phyloP scores from a whole-genome alignment of 2,113 vertebrate species.

The Blennius ocellaris region DNA sequence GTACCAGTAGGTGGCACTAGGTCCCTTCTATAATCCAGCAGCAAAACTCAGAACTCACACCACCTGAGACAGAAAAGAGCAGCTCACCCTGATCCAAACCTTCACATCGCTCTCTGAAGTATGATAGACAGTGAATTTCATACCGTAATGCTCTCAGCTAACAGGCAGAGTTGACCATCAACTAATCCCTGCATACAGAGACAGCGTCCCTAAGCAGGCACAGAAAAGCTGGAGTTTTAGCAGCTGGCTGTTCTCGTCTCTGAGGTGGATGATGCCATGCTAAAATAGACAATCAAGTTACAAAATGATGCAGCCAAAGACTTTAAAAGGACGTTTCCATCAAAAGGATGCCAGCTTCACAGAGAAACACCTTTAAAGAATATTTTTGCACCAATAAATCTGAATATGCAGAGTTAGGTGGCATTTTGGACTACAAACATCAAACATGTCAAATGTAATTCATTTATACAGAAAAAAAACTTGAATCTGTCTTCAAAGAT shows the following conservation, averaged over 20 bases:
- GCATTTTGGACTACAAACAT: background rate
- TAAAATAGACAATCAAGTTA: conserved; percentile 4
- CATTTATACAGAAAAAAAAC: too few species aligned
- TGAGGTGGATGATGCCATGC: background rate
- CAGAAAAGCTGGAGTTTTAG: background rate
- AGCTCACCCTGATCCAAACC: background rate
- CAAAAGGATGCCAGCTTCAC: background rate
- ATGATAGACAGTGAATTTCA: background rate
- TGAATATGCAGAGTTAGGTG: background rate
- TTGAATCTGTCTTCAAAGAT: too few species aligned
- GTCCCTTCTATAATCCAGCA: conserved; percentile 9
- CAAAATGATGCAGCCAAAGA: conserved; percentile 12
- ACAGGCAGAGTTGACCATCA: background rate
- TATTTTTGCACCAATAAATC: background rate
- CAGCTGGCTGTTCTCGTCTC: background rate
- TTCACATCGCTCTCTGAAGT: background rate
- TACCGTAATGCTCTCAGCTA: background rate
- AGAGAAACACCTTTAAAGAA: background rate
- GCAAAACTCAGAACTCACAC: background rate
- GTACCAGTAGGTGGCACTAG: conserved; percentile 76
- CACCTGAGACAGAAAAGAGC: background rate
- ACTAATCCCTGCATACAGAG: background rate
- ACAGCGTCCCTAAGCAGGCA: background rate
- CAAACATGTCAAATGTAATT: background rate
- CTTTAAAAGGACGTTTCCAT: conserved; percentile 11